Conservation (phyloP, 2,113 vertebrate species). For the Rana temporaria region DNA sequence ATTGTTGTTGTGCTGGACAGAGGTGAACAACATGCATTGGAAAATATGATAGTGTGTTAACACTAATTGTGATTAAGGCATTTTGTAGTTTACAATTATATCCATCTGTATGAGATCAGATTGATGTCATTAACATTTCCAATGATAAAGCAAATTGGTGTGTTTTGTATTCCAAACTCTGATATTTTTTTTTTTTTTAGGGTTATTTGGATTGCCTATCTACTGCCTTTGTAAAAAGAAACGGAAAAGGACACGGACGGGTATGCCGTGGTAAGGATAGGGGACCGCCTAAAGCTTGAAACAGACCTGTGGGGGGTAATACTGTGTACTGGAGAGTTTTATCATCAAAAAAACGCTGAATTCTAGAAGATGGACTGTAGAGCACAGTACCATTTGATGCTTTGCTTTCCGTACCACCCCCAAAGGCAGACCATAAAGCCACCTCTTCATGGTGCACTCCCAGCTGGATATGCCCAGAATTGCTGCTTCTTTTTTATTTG, state of each 20-base stretch:
- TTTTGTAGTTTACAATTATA: no score
- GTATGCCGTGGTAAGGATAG: slow-evolving; percentile 77
- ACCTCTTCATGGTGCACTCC: slow-evolving; percentile 67
- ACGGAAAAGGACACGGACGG: slow-evolving; percentile 87
- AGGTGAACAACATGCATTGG: no score
- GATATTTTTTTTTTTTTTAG: slow-evolving; percentile 70
- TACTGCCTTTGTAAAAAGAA: slow-evolving; percentile 97
- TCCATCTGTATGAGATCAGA: no score
- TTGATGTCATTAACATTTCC: no score
- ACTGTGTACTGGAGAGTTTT: slow-evolving; percentile 63
- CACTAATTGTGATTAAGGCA: no score
- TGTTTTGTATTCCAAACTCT: neutral
- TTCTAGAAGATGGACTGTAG: slow-evolving; percentile 56
- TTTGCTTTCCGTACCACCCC: slow-evolving; percentile 61
- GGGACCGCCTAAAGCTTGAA: slow-evolving; percentile 57
- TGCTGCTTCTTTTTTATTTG: slow-evolving; percentile 73
- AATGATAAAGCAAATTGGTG: no score
- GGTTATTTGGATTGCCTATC: slow-evolving; percentile 91
- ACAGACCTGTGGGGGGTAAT: slow-evolving; percentile 60
- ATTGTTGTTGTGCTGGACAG: no score
- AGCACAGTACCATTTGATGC: slow-evolving; percentile 49
- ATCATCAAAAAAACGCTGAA: slow-evolving; percentile 50
- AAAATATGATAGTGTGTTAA: no score
- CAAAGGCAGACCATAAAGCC: slow-evolving; percentile 68
- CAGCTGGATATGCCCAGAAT: slow-evolving; percentile 67